These are phyloP conservation scores for Gari tellinella DNA, from an alignment of 2,888 invertebrate genomes.

Conservation along the genomic window DNA sequence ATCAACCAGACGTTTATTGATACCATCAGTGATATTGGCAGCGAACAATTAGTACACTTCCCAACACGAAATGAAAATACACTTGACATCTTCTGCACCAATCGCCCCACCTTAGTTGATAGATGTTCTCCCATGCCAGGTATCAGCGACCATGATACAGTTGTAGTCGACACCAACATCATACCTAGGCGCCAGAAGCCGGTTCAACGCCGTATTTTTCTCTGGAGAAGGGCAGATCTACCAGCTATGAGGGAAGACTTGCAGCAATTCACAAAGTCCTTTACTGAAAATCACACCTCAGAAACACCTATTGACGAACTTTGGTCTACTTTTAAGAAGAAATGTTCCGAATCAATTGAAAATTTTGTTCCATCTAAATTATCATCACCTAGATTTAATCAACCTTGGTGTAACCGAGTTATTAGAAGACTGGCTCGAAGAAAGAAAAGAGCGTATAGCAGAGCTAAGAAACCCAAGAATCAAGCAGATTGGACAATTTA, in stretches of 20 bases:
- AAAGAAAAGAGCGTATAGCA: conserved; percentile 25
- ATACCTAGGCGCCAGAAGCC: conserved; percentile 26
- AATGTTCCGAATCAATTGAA: neutral
- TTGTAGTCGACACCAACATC: conserved; percentile 27
- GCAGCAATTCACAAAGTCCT: conserved; percentile 3
- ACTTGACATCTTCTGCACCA: conserved; percentile 19
- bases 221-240: conserved; percentile 25
- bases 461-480: neutral
- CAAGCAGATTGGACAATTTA: conserved; percentile 3
- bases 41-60: conserved; percentile 32
- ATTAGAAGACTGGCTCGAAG: conserved; percentile 6
- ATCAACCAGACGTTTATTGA: conserved; percentile 30
- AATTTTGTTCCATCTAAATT: conserved; percentile 22
- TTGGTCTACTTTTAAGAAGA: conserved; percentile 12
- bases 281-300: neutral
- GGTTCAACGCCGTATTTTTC: conserved; percentile 9
- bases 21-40: conserved; percentile 7
- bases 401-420: conserved; percentile 5
- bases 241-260: conserved; percentile 14
- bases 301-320: conserved; percentile 5
- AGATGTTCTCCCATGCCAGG: conserved; percentile 13
- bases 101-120: conserved; percentile 20
- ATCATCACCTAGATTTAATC: conserved; percentile 5
- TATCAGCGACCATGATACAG: conserved; percentile 30
- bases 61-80: conserved; percentile 21